Conservation (phyloP, 2,113 vertebrate species). For the Panthera leo region DNA sequence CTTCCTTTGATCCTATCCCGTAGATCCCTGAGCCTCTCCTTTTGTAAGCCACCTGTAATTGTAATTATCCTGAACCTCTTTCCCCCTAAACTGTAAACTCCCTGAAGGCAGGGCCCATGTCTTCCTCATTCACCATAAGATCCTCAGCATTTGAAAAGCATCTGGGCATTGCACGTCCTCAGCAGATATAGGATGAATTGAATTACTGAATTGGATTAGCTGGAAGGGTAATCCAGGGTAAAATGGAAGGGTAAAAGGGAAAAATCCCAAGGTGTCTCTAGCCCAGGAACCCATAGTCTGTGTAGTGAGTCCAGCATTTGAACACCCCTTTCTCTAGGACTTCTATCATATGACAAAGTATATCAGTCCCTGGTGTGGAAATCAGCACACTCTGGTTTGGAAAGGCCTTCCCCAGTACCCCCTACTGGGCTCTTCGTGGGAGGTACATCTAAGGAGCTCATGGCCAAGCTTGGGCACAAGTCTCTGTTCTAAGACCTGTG, state of each 20-base stretch:
- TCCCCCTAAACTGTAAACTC: background rate
- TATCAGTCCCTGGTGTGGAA: background rate
- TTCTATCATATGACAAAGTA: background rate
- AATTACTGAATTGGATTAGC: constrained; percentile 3
- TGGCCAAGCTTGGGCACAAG: background rate
- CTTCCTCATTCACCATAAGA: background rate
- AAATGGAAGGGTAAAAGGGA: background rate
- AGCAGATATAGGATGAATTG: background rate
- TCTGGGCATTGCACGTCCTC: background rate
- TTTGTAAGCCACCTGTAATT: background rate
- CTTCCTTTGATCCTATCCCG: background rate
- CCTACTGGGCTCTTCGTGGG: background rate
- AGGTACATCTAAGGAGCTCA: background rate
- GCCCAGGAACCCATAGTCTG: background rate
- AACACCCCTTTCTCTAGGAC: background rate
- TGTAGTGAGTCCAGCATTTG: background rate
- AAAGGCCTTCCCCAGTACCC: background rate
- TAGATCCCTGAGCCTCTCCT: background rate
- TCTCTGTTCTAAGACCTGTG: background rate
- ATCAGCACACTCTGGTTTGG: background rate
- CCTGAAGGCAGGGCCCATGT: background rate
- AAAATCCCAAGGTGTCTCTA: background rate
- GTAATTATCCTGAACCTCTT: background rate
- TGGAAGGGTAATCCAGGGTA: background rate
- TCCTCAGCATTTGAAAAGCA: background rate